Evolutionary conservation across 2,888 invertebrate genomes (phyloP).

Genomic region (Scaptomyza caliginosa): DNA sequence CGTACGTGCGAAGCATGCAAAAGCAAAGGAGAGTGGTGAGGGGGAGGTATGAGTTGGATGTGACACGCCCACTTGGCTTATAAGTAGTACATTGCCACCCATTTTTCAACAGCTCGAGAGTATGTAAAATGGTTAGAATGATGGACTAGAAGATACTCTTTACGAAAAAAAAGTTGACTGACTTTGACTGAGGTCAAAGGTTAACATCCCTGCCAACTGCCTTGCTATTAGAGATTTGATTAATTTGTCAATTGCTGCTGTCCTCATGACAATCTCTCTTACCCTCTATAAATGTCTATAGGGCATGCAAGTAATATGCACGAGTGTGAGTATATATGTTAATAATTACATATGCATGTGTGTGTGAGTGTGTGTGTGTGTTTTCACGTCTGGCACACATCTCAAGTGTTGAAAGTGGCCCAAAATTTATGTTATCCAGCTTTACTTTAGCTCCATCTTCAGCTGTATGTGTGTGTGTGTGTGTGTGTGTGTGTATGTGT

Average conservation of each 20-base stretch:
- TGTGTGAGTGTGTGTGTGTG: not conserved
- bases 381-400: constrained; percentile 38
- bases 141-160: not conserved
- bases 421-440: constrained; percentile 54
- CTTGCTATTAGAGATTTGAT: not conserved
- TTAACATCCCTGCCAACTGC: not conserved
- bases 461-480: not conserved
- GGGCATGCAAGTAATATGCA: constrained; percentile 13
- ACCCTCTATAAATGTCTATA: not conserved
- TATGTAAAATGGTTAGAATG: not conserved
- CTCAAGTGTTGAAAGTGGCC: constrained; percentile 65
- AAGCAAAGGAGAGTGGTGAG: constrained; percentile 1
- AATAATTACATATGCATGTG: constrained; percentile 33
- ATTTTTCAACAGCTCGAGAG: constrained; percentile 31
- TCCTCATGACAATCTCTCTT: too few relatives aligned
- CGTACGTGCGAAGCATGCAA: constrained; percentile 63
- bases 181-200: not conserved
- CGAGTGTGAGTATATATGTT: constrained; percentile 9
- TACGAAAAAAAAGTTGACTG: not conserved
- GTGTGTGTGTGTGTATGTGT: constrained; percentile 5
- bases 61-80: constrained; percentile 58
- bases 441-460: constrained; percentile 10
- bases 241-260: not conserved
- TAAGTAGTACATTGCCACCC: constrained; percentile 49
- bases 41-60: not conserved